Conservation (phyloP, 1,140 invertebrate species). For the Venustaconcha ellipsiformis region DNA sequence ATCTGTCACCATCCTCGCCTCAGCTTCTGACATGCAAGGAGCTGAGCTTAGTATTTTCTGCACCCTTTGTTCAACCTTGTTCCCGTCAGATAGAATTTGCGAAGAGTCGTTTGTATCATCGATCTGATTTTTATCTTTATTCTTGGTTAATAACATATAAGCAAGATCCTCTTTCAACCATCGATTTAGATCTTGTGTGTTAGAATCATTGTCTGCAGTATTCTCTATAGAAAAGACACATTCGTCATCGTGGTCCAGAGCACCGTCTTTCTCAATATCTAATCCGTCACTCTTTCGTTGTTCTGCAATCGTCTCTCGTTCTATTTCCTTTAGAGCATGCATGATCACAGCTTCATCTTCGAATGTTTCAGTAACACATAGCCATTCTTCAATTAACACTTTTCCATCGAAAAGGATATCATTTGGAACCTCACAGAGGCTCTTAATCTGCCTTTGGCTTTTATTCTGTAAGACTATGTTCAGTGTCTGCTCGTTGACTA, state of each 20-base stretch:
- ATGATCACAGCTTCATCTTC: background rate
- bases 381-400: slow-evolving; percentile 1
- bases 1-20: background rate
- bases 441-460: background rate
- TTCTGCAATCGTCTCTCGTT: slow-evolving; percentile 1
- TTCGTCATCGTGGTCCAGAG: slow-evolving; percentile 32
- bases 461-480: background rate
- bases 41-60: background rate
- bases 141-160: background rate
- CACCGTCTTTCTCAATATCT: slow-evolving; percentile 28
- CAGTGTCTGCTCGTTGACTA: background rate
- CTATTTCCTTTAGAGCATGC: background rate
- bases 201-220: slow-evolving; percentile 38
- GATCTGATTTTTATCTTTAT: background rate
- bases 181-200: background rate
- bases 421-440: background rate
- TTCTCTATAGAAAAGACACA: slow-evolving; percentile 5
- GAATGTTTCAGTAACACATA: background rate
- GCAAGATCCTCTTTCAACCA: background rate
- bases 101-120: background rate
- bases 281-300: slow-evolving; percentile 13
- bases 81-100: background rate
- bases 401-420: background rate
- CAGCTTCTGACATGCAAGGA: background rate
- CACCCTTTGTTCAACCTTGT: slow-evolving; percentile 3